Evolutionary conservation across 2,888 invertebrate species (phyloP), one percentile per base, ranked within the genome.

Genomic region (Macroteleia sp.): DNA sequence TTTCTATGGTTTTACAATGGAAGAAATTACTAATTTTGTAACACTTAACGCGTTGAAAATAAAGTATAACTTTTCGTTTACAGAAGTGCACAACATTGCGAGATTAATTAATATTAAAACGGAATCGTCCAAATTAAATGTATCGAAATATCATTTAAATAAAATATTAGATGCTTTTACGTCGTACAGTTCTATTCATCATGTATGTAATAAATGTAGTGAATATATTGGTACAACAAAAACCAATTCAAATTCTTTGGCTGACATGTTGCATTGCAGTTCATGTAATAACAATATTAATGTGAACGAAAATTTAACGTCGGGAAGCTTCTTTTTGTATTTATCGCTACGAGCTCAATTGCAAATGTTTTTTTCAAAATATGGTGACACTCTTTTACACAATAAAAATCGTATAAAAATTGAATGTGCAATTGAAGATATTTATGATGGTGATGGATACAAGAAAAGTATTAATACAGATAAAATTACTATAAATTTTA

Each of bases 361-460:
- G 1, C 9, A 46, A 12, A 10, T 30, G 4, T 3, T 66, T 2
- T 57, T 57, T 20, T 48, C 41, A 1, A 66, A 17, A 54, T 20
- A n/a, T 32, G 44, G 50, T 4, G 44, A 66, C 25, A 25, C 30
- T 0, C 36, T 69, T 52, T 22, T 66, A 17, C 48, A 74, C 20
- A 56, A 61, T 2, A 41, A 66, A 28, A 41, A 17, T 48, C 73
- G 57, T 20, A 19, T 46, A 56, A 79, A 70, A 46, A 34, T 36
- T 9, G 12, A 56, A 14, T 66, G 52, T 59, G 52, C 50, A 16
- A 16, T 79, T 6, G 79, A 79, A 50, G 77, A 81, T 34, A 81
- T 77, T 20, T 79, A 59, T 52, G 81, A 81, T 67, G 79, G 77
- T 9, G n/a, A 28, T 4, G 28, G 54, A 16, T 79, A 77, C 50